Conservation (phyloP, 92 coral and sea anemone species). For the Zoanthus solanderi region DNA sequence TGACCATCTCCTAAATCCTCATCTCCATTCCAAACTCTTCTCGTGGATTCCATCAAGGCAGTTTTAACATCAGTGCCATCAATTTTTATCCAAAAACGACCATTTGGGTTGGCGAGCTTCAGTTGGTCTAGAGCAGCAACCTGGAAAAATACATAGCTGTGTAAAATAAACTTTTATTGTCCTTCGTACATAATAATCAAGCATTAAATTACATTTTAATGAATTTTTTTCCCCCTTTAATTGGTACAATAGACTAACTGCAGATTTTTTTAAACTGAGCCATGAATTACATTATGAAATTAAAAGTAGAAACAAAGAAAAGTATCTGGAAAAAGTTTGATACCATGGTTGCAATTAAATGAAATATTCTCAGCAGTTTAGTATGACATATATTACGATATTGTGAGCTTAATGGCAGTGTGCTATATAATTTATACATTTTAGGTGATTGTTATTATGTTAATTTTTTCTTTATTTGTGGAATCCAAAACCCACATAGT, state of each 20-base stretch:
- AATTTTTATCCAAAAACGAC: conserved; percentile 43
- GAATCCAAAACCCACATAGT: not conserved
- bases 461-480: too few relatives aligned
- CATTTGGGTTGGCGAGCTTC: conserved; percentile 38
- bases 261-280: too few relatives aligned
- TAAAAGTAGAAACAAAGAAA: too few relatives aligned
- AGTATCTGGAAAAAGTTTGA: too few relatives aligned
- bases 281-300: too few relatives aligned
- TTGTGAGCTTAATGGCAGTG: too few relatives aligned
- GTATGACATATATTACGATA: too few relatives aligned
- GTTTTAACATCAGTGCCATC: conserved; percentile 46
- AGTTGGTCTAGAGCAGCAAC: conserved; percentile 25
- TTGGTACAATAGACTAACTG: not conserved
- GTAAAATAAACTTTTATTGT: not conserved
- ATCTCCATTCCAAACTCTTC: conserved; percentile 46
- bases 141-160: not conserved
- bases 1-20: conserved; percentile 49
- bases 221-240: not conserved
- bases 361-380: too few relatives aligned
- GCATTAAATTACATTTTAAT: not conserved
- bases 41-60: conserved; percentile 27
- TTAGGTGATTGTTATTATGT: too few relatives aligned
- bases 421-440: too few relatives aligned
- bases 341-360: too few relatives aligned
- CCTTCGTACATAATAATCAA: not conserved